Conservation (phyloP, 2,797 vertebrate genomes). For the Okamejei kenojei region DNA sequence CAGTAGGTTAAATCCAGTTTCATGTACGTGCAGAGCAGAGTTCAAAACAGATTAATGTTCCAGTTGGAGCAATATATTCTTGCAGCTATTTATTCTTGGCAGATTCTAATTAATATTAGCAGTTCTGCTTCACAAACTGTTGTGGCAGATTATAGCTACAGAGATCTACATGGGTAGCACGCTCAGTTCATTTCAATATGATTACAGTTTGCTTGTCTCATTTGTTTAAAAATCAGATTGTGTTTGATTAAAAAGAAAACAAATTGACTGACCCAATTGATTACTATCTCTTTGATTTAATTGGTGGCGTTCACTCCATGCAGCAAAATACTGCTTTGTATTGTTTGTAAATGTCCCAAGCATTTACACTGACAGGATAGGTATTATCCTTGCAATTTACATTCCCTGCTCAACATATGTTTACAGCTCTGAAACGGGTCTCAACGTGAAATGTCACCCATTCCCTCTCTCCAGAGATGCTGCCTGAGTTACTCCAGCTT, state of each 20-base stretch:
- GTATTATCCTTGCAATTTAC: background rate
- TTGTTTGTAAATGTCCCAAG: background rate
- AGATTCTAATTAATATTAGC: no score
- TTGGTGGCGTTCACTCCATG: background rate
- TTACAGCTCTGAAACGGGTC: no score
- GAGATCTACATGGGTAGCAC: background rate
- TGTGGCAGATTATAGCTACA: background rate
- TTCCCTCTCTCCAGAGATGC: no score
- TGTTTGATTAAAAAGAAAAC: background rate
- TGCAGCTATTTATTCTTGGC: background rate
- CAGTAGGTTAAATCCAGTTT: background rate
- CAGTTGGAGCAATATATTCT: background rate
- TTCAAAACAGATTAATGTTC: slow-evolving; percentile 18
- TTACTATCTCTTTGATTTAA: background rate
- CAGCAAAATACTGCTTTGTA: background rate
- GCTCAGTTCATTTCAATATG: background rate
- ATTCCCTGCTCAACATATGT: background rate
- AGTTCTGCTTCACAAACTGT: background rate
- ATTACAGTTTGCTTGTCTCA: background rate
- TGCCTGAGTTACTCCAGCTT: no score
- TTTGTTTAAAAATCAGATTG: background rate
- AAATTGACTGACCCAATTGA: background rate
- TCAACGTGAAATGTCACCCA: no score
- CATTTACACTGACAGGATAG: background rate
- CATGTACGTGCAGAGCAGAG: background rate